phyloP scores from a whole-genome alignment of 2,797 vertebrate species.

The Huso huso region DNA sequence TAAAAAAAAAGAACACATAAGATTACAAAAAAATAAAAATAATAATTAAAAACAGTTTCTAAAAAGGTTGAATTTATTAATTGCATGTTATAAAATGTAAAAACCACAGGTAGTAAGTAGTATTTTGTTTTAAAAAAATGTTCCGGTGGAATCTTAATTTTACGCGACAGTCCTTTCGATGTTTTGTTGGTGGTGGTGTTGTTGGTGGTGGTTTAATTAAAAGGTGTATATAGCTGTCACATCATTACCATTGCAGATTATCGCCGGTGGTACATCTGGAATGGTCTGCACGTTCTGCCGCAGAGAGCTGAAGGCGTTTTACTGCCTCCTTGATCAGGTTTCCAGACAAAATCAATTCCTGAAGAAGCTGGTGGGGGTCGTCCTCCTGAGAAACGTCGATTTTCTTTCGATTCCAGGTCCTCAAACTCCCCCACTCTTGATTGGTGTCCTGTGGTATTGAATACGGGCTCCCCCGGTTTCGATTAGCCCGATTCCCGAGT shows the following conservation, averaged over 20 bases:
- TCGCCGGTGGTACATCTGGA: constrained; percentile 33
- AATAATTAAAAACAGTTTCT: too few relatives aligned
- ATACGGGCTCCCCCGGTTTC: constrained; percentile 63
- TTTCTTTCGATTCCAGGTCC: constrained; percentile 51
- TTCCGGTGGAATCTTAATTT: neutral
- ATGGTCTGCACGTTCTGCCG: constrained; percentile 49
- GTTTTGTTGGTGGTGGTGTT: neutral
- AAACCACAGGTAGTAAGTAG: constrained; percentile 6
- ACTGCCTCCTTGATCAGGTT: constrained; percentile 94
- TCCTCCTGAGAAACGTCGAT: constrained; percentile 39
- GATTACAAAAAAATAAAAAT: too few relatives aligned
- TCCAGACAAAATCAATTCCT: constrained; percentile 83
- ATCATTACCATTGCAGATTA: constrained; percentile 36
- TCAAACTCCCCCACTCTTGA: constrained; percentile 56
- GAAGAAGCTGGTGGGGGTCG: constrained; percentile 70
- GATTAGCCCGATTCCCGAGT: constrained; percentile 50
- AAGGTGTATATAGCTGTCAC: neutral
- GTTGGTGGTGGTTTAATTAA: neutral
- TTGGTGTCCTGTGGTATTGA: constrained; percentile 48
- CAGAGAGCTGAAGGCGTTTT: constrained; percentile 70
- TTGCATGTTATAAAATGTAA: neutral
- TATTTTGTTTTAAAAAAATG: neutral
- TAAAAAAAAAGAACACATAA: too few relatives aligned
- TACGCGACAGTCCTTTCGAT: neutral
- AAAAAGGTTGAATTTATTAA: too few relatives aligned